A percentile compares a stretch with the other conserved stretches of the same genome.
phyloP scores from a whole-genome alignment of 2,113 vertebrate species.

The Barbus barbus region DNA sequence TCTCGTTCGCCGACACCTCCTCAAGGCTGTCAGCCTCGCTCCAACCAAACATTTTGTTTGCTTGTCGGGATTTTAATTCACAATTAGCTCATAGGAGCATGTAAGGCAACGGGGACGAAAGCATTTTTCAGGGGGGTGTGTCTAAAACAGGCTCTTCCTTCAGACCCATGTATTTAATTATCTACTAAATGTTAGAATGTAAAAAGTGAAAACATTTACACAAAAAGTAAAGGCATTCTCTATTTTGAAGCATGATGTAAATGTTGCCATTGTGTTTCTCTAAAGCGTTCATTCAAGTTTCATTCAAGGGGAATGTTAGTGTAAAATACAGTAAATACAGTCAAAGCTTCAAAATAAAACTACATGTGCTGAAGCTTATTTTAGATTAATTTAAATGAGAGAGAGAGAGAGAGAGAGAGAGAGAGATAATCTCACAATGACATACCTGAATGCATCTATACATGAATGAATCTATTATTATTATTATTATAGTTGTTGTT shows the following conservation, averaged over 20 bases:
- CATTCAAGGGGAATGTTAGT: neutral
- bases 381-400: neutral
- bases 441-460: neutral
- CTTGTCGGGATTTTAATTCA: conserved; percentile 59
- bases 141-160: conserved; percentile 18
- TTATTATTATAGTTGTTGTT: too few relatives aligned
- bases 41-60: conserved; percentile 57
- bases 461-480: too few relatives aligned
- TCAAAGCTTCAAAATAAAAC: neutral
- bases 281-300: neutral
- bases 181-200: conserved; percentile 1
- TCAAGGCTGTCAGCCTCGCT: conserved; percentile 51
- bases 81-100: conserved; percentile 57
- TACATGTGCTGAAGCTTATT: neutral
- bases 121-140: neutral
- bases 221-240: neutral
- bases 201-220: conserved; percentile 24
- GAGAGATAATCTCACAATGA: neutral
- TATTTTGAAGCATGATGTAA: neutral
- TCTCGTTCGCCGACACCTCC: conserved; percentile 51
- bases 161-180: neutral
- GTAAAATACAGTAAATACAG: neutral
- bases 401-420: too few relatives aligned
- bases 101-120: conserved; percentile 47
- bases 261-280: neutral